Conservation (phyloP, 1,140 invertebrate species). For the Trichomalopsis sarcophagae region DNA sequence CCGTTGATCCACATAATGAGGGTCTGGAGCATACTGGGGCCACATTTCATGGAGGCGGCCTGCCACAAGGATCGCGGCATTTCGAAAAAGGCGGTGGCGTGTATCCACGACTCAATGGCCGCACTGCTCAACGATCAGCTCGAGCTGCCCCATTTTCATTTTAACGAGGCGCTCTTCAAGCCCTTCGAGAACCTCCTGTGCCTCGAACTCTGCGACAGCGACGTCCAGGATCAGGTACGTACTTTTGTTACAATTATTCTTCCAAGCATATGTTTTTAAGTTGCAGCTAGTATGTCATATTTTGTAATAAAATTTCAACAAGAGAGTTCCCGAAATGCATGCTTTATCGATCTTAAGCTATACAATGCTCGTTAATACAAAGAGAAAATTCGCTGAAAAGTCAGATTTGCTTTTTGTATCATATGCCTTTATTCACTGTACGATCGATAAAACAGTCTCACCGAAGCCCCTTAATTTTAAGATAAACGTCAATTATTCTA, state of each 20-base stretch:
- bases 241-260: neutral
- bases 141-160: conserved; percentile 94
- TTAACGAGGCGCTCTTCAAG: conserved; percentile 95
- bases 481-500: no score
- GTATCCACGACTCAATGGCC: conserved; percentile 93
- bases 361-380: no score
- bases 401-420: no score
- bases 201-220: conserved; percentile 92
- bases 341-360: no score
- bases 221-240: conserved; percentile 89
- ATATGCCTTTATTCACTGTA: neutral
- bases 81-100: conserved; percentile 94
- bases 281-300: no score
- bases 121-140: conserved; percentile 90
- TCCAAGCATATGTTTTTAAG: no score
- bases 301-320: neutral
- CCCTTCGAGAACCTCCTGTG: conserved; percentile 96
- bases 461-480: no score
- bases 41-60: conserved; percentile 95
- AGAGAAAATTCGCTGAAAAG: no score
- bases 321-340: no score
- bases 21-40: conserved; percentile 91
- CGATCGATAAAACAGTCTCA: no score
- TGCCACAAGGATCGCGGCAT: conserved; percentile 92
- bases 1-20: conserved; percentile 93